Base-by-base conservation (phyloP, 2,797 vertebrate species). In the Myotis planiceps region DNA sequence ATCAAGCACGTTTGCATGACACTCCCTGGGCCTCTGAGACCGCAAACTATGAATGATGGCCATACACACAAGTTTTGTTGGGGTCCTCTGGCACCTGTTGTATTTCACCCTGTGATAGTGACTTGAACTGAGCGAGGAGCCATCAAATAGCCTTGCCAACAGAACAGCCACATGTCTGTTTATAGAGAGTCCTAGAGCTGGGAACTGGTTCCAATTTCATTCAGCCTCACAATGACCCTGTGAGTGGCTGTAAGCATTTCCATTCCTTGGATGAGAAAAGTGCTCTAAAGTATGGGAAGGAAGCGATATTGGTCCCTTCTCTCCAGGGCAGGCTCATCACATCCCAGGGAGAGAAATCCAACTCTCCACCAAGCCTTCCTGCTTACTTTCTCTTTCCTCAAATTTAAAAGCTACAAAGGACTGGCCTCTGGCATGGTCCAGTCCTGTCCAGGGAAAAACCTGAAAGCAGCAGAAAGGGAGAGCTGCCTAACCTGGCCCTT, bases 351-450 rank as follows among this genome's bases (percentile, higher is more conserved):
- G 27, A 93, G 5, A 95, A 34, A 94, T 60, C 9, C 14, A 71
- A 25, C 12, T 39, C 34, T 72, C 75, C 21, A 87, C 13, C 34
- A 79, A 74, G 15, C 0, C n/a, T 39, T 76, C 15, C 51, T 47
- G 9, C 78, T 81, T 76, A n/a, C 10, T 32, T 79, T 88, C 6
- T 51, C 51, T 90, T 84, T 93, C 60, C 53, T 72, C 63, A 94
- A 65, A 80, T 84, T 51, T 92, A 32, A 95, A 86, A 84, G 8
- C 45, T 76, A 93, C 18, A 79, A 76, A 66, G 27, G 47, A 92
- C 5, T 81, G 18, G 3, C 16, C 51, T 60, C 45, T 68, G n/a
- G 23, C 5, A 45, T 0, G 3, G 27, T 7, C 37, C 9, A 66
- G 47, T 32, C 72, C 37, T 89, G 2, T 72, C n/a, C 25, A 72